phyloP scores from a whole-genome alignment of 1,140 invertebrate genomes.

The Oscheius sp. region DNA sequence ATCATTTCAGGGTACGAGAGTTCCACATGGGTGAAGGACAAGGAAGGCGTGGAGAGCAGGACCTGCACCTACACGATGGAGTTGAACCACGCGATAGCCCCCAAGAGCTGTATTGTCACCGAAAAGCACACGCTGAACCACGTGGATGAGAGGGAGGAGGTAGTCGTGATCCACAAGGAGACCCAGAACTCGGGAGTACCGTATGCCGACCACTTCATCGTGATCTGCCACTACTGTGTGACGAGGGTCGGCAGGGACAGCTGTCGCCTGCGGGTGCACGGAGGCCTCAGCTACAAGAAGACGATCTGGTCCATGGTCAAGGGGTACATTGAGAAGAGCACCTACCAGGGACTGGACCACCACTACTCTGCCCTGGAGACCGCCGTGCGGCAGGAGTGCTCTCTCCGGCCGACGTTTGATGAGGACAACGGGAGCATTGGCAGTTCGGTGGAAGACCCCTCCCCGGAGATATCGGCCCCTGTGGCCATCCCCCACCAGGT shows the following conservation, averaged over 20 bases:
- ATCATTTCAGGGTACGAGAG: background rate
- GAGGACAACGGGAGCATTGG: background rate
- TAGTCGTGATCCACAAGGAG: constrained; percentile 19
- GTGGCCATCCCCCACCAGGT: background rate
- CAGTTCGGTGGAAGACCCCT: background rate
- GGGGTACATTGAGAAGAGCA: constrained; percentile 22
- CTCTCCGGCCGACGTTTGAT: background rate
- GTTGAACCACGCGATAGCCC: constrained; percentile 19
- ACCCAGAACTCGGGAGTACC: constrained; percentile 31
- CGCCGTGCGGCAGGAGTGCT: background rate
- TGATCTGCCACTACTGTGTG: constrained; percentile 20
- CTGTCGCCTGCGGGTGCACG: constrained; percentile 18
- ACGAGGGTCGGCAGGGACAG: constrained; percentile 6
- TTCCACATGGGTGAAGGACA: constrained; percentile 19
- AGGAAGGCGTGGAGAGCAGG: constrained; percentile 18
- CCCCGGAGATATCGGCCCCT: too few species aligned
- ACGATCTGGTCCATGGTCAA: constrained; percentile 21
- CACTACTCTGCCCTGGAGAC: constrained; percentile 17
- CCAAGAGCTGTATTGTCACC: constrained; percentile 27
- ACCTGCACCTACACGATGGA: constrained; percentile 25
- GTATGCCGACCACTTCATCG: constrained; percentile 29
- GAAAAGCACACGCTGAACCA: constrained; percentile 21
- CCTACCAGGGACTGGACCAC: constrained; percentile 19
- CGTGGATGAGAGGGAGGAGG: background rate
- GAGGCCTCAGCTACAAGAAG: constrained; percentile 23